Evolutionary conservation across 2,888 invertebrate species (phyloP).

Genomic region (Cinara cedri): DNA sequence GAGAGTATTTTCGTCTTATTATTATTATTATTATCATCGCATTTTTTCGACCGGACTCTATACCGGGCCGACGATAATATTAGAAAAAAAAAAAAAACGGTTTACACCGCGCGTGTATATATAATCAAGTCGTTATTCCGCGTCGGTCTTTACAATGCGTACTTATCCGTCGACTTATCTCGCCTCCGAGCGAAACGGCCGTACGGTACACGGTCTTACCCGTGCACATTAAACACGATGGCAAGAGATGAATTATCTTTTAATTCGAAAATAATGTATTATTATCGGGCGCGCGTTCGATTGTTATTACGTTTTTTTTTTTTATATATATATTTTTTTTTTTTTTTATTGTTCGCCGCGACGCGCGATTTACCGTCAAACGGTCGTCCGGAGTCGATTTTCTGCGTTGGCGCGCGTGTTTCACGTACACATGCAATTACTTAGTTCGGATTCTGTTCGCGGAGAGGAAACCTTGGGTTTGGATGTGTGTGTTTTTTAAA

Average conservation of each 20-base stretch:
- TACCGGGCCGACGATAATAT: slow-evolving; percentile 7
- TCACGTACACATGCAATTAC: not conserved
- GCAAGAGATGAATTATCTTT: slow-evolving; percentile 9
- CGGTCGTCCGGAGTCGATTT: slow-evolving; percentile 24
- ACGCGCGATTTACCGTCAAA: slow-evolving; percentile 20
- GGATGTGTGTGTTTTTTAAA: too few relatives aligned
- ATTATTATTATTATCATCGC: slow-evolving; percentile 9
- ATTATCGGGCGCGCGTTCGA: not conserved
- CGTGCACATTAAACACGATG: too few relatives aligned
- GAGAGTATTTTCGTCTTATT: slow-evolving; percentile 26
- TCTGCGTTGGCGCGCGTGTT: slow-evolving; percentile 39
- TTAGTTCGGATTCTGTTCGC: too few relatives aligned
- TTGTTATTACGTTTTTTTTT: not conserved
- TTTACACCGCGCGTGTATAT: slow-evolving; percentile 28
- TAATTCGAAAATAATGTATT: slow-evolving; percentile 23
- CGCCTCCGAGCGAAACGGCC: slow-evolving; percentile 35
- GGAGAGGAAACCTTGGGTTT: too few relatives aligned
- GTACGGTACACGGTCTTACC: too few relatives aligned
- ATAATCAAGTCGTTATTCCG: slow-evolving; percentile 46
- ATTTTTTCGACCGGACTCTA: not conserved
- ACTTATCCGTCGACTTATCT: slow-evolving; percentile 27
- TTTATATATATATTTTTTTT: too few relatives aligned
- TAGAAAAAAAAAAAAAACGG: slow-evolving; percentile 6
- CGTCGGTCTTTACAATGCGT: slow-evolving; percentile 7
- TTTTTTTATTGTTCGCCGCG: slow-evolving; percentile 26